These are phyloP conservation scores for Pycnomerus fuliginosus DNA, from an alignment of 2,888 invertebrate species.

Conservation along the genomic window DNA sequence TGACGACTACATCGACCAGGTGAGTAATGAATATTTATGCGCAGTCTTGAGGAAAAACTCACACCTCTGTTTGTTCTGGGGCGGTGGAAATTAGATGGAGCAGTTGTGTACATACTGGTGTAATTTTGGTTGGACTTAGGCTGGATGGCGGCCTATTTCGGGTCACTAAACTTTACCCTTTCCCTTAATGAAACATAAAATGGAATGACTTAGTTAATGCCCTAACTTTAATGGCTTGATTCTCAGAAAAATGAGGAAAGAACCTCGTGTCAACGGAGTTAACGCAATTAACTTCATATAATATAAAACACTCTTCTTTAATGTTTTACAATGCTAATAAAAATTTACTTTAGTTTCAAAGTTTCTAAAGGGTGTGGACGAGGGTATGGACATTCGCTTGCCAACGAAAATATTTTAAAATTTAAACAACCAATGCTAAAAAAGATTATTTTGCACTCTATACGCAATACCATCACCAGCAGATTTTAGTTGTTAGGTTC, in stretches of 20 bases:
- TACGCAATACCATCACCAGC: too few relatives aligned
- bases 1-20: too few relatives aligned
- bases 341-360: too few relatives aligned
- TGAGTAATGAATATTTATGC: conserved; percentile 12
- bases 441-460: too few relatives aligned
- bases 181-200: conserved; percentile 26
- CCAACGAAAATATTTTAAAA: too few relatives aligned
- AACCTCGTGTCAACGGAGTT: neutral
- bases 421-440: too few relatives aligned
- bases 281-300: too few relatives aligned
- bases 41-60: conserved; percentile 1
- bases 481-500: too few relatives aligned
- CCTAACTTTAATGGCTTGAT: conserved; percentile 16
- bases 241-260: conserved; percentile 8
- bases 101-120: conserved; percentile 23
- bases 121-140: conserved; percentile 15
- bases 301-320: too few relatives aligned
- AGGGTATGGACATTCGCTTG: too few relatives aligned
- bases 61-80: conserved; percentile 17
- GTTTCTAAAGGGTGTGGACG: too few relatives aligned
- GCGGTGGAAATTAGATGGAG: conserved; percentile 18
- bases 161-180: conserved; percentile 27
- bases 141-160: conserved; percentile 22
- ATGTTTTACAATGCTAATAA: too few relatives aligned
- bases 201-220: conserved; percentile 20